These are phyloP conservation scores for Lepus townsendii DNA, from an alignment of 2,797 vertebrate species.

Conservation along the genomic window DNA sequence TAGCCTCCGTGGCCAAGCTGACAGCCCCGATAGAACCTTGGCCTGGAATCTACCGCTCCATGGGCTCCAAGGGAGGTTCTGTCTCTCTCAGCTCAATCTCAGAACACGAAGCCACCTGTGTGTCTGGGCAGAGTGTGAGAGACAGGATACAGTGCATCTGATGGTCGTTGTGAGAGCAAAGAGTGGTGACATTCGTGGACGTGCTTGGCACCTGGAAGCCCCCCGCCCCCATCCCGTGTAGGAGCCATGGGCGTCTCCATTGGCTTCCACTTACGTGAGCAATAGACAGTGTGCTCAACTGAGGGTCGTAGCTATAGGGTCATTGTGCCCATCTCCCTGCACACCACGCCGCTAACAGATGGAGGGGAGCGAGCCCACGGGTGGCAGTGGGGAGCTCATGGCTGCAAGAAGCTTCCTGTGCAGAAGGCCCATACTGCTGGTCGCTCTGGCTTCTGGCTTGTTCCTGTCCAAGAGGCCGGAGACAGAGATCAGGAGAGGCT, in stretches of 20 bases:
- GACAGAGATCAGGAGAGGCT: neutral
- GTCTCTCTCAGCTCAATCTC: neutral
- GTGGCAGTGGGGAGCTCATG: too few species aligned
- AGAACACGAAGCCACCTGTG: neutral
- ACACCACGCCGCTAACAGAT: too few species aligned
- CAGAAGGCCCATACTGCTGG: neutral
- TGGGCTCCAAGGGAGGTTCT: neutral
- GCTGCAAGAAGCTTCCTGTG: neutral
- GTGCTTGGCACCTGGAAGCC: neutral
- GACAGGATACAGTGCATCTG: neutral
- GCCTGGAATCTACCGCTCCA: neutral
- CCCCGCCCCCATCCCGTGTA: accelerated
- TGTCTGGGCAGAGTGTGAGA: neutral
- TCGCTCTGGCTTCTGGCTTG: neutral
- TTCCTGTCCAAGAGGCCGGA: neutral
- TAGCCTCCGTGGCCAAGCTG: neutral
- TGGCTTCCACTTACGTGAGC: neutral
- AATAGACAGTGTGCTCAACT: neutral
- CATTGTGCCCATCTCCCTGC: neutral
- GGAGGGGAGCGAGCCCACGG: neutral
- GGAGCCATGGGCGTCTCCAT: neutral
- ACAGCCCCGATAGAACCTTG: neutral
- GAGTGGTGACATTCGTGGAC: accelerated
- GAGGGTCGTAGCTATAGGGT: neutral
- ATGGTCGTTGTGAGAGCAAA: accelerated